Evolutionary conservation across 2,888 invertebrate genomes (phyloP).

Genomic region (Neoaliturus tenellus): DNA sequence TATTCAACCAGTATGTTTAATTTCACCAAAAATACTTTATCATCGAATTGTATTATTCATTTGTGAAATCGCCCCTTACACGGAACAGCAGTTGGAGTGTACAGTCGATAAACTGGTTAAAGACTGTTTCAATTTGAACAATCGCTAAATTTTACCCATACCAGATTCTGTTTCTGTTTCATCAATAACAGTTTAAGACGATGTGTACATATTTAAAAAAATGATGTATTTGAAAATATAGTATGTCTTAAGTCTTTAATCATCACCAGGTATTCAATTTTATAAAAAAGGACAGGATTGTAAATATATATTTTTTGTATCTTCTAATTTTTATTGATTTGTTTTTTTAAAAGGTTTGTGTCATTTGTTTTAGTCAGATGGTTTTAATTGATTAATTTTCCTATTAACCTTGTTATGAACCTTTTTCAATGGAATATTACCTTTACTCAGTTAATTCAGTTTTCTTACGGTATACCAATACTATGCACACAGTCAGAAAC

Average conservation of each 20-base stretch:
- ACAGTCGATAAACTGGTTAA: not conserved
- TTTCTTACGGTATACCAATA: not conserved
- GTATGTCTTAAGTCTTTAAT: not conserved
- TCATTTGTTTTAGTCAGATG: not conserved
- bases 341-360: not conserved
- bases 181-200: not conserved
- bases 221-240: not conserved
- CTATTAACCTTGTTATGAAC: not conserved
- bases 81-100: not conserved
- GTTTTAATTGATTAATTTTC: not conserved
- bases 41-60: conserved; percentile 4
- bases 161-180: not conserved
- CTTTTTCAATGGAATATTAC: not conserved
- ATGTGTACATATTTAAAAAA: not conserved
- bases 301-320: not conserved
- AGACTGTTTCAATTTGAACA: not conserved
- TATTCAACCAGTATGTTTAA: conserved; percentile 16
- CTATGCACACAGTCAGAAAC: too few species aligned
- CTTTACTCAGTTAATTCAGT: not conserved
- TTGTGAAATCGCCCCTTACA: not conserved
- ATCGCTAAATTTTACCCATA: not conserved
- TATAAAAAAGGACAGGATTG: not conserved
- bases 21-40: conserved; percentile 18
- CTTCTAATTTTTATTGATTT: not conserved
- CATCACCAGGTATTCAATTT: not conserved